These are phyloP conservation scores for Entosphenus tridentatus DNA, from an alignment of 2,113 vertebrate species.

Conservation along the genomic window DNA sequence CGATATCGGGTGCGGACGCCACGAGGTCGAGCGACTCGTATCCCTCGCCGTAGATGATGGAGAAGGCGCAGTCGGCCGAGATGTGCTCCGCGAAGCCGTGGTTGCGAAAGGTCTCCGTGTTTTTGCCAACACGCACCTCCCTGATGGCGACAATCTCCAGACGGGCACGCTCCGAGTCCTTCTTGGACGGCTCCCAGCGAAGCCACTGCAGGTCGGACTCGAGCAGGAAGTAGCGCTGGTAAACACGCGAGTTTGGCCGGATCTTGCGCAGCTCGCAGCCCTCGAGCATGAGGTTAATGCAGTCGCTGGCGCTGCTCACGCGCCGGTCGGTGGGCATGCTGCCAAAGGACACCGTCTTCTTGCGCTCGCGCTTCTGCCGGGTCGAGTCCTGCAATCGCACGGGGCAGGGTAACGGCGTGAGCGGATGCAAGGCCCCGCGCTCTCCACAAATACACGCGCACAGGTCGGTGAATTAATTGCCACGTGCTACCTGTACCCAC, in stretches of 20 bases:
- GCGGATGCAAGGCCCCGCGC: too few species aligned
- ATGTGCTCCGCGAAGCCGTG: constrained; percentile 69
- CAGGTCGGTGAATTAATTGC: too few species aligned
- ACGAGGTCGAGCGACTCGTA: constrained; percentile 89
- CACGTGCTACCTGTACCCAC: too few species aligned
- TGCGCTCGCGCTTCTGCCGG: constrained; percentile 19
- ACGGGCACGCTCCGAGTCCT: constrained; percentile 66
- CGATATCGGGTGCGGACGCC: constrained; percentile 70
- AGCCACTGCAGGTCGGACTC: constrained; percentile 65
- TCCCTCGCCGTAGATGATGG: constrained; percentile 70
- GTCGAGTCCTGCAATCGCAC: background rate
- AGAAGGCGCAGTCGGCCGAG: constrained; percentile 75
- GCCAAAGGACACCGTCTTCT: constrained; percentile 97
- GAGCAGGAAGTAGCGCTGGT: constrained; percentile 80
- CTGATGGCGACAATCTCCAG: constrained; percentile 61
- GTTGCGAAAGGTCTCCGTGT: constrained; percentile 84
- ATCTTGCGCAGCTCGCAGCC: constrained; percentile 93
- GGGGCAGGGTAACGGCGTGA: too few species aligned
- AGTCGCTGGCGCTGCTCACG: constrained; percentile 77
- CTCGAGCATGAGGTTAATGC: constrained; percentile 90
- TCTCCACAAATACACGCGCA: too few species aligned
- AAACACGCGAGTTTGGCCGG: constrained; percentile 67
- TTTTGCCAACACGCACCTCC: constrained; percentile 79
- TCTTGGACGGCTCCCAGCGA: constrained; percentile 95
- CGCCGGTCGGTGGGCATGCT: constrained; percentile 97